These are phyloP conservation scores for Pterocles gutturalis DNA, from an alignment of 2,113 vertebrate genomes.

Conservation along the genomic window DNA sequence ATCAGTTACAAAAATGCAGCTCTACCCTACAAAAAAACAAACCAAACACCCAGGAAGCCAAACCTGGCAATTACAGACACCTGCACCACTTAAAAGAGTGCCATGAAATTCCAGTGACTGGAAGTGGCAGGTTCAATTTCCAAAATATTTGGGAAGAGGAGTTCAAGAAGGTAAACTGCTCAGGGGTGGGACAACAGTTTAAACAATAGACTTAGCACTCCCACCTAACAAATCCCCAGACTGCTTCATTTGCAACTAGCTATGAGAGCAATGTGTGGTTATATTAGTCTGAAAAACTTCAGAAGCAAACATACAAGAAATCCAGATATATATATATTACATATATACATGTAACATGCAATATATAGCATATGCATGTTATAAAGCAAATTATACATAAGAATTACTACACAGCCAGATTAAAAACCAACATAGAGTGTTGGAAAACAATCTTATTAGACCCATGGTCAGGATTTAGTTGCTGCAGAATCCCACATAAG, in stretches of 20 bases:
- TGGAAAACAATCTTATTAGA: not conserved
- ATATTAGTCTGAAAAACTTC: not conserved
- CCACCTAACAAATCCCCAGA: not conserved
- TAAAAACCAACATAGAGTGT: accelerated
- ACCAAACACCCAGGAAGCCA: not conserved
- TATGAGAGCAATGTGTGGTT: not conserved
- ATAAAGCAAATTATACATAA: not conserved
- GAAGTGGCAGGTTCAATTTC: not conserved
- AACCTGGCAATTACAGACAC: not conserved
- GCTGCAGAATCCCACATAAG: not conserved
- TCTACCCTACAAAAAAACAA: not conserved
- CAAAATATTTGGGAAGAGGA: not conserved
- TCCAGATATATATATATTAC: not conserved
- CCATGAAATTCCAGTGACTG: not conserved
- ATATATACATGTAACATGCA: not conserved
- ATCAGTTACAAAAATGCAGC: not conserved
- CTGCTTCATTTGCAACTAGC: not conserved
- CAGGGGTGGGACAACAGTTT: not conserved
- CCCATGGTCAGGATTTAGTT: not conserved
- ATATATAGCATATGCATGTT: not conserved
- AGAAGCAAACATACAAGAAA: not conserved
- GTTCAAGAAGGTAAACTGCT: not conserved
- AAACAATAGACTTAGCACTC: not conserved
- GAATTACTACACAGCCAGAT: not conserved
- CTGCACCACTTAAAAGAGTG: not conserved